Base-by-base conservation (phyloP, 2,888 invertebrate species). In the Liposcelis brunnea region DNA sequence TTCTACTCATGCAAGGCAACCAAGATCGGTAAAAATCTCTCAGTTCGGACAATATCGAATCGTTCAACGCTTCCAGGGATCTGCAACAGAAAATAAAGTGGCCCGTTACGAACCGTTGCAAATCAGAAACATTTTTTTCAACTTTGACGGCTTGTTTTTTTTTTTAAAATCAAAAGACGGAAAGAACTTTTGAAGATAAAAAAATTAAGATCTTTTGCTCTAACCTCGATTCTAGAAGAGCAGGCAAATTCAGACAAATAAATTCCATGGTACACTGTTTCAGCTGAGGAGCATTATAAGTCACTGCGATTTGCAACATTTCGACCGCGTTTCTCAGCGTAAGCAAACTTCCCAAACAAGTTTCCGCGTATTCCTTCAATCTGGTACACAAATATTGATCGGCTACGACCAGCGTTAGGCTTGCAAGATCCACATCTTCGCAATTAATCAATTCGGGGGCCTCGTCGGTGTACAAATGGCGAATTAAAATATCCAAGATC, bases 321-420 rank as follows among this genome's bases (percentile, higher is more conserved):
- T 85, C 80, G 1, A 76, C 69, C 47, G 77, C 81, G 62, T 85
- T 89, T 56, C 77, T 77, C 47, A 87, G 62, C 1, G 75, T 78
- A 2, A 89, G 64, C 46, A 77, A 62, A 48, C 71, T 70, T 1
- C 74, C 68, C 31, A 85, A 60, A 0, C 77, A 64, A 2, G 74
- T 64, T 60, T 81, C 81, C 61, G 83, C 78, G 61, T 80, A 70
- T 59, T 80, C 75, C 52, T 79, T 74, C 8, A 90, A 65, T 10
- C 79, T 63, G 2, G 68, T 65, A 5, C 85, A 73, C 50, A 89
- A 74, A 31, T 86, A 70, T 55, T 87, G 86, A 59, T 90, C 89
- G 18, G 86, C 79, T 10, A 80, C 71, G 7, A 82, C 73, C 18
- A 89, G 67, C 57, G 85, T 69, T 57, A 80, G 79, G 60, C 78